These are phyloP conservation scores for Sussaba pulchella DNA, from an alignment of 2,888 invertebrate species.

Conservation along the genomic window DNA sequence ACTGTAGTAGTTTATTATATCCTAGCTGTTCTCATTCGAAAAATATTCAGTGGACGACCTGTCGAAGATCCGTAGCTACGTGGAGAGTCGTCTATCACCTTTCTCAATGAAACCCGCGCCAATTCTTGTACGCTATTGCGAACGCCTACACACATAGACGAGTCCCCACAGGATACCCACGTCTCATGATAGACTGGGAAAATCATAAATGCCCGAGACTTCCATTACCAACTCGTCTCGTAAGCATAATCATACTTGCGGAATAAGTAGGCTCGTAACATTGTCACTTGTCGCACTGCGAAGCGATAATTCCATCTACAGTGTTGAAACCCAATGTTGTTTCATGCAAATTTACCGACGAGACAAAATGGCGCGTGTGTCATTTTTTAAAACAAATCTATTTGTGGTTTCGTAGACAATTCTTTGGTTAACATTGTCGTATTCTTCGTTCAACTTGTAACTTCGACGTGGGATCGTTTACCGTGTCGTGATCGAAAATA, in stretches of 20 bases:
- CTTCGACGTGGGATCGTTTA: too few species aligned
- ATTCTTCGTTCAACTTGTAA: neutral
- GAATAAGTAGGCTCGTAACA: slow-evolving; percentile 50
- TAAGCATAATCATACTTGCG: slow-evolving; percentile 20
- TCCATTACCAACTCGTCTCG: slow-evolving; percentile 19
- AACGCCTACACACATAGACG: neutral
- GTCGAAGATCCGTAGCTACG: slow-evolving; percentile 22
- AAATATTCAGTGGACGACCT: slow-evolving; percentile 23
- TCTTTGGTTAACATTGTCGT: neutral
- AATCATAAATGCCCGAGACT: slow-evolving; percentile 24
- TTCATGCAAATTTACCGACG: slow-evolving; percentile 1
- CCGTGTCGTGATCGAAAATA: too few species aligned
- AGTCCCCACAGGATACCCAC: too few species aligned
- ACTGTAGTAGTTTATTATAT: slow-evolving; percentile 29
- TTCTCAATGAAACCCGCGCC: slow-evolving; percentile 31
- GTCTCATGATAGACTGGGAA: slow-evolving; percentile 5
- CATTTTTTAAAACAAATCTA: slow-evolving; percentile 20
- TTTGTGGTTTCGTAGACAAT: slow-evolving; percentile 1
- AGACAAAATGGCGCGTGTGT: neutral
- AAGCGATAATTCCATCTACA: slow-evolving; percentile 27
- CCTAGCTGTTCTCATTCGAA: slow-evolving; percentile 5
- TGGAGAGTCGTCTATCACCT: slow-evolving; percentile 40
- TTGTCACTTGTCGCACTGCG: slow-evolving; percentile 30
- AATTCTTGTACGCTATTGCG: slow-evolving; percentile 7
- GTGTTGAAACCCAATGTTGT: slow-evolving; percentile 3